phyloP scores from a whole-genome alignment of 2,113 vertebrate genomes.

The Crypturellus undulatus region DNA sequence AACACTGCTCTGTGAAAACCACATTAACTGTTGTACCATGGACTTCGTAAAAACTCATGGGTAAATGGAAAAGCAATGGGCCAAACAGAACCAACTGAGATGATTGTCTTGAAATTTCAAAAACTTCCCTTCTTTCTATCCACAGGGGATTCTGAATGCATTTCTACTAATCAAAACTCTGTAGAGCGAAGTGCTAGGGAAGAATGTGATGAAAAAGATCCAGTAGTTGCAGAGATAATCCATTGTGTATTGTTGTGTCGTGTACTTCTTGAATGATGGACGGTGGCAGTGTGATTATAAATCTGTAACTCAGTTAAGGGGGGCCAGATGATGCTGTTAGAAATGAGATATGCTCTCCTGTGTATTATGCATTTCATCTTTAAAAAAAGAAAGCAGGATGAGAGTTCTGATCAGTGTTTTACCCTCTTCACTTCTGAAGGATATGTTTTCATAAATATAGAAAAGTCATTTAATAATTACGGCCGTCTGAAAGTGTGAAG shows the following conservation, averaged over 20 bases:
- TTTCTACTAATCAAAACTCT: neutral
- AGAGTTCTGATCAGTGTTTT: neutral
- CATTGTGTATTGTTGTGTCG: neutral
- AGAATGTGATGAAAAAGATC: conserved; percentile 25
- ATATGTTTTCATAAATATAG: neutral
- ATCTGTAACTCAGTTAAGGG: conserved; percentile 5
- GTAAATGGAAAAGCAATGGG: conserved; percentile 17
- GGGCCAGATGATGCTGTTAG: neutral
- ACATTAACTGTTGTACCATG: conserved; percentile 30
- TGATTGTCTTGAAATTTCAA: conserved; percentile 43
- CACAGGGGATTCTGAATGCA: neutral
- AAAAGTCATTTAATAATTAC: neutral
- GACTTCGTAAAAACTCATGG: conserved; percentile 53
- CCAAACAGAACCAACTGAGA: neutral
- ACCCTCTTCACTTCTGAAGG: neutral
- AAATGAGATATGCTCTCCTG: neutral
- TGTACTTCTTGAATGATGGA: conserved; percentile 11
- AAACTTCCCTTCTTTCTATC: conserved; percentile 2
- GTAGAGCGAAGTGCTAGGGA: neutral
- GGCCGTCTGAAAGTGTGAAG: neutral
- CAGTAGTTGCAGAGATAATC: neutral
- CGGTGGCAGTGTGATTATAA: neutral
- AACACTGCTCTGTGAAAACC: conserved; percentile 57
- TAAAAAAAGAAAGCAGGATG: neutral
- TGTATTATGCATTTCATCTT: neutral